Evolutionary conservation across 2,888 invertebrate genomes (phyloP), one percentile per base, ranked within the genome.

Genomic region (Pammene fasciana): DNA sequence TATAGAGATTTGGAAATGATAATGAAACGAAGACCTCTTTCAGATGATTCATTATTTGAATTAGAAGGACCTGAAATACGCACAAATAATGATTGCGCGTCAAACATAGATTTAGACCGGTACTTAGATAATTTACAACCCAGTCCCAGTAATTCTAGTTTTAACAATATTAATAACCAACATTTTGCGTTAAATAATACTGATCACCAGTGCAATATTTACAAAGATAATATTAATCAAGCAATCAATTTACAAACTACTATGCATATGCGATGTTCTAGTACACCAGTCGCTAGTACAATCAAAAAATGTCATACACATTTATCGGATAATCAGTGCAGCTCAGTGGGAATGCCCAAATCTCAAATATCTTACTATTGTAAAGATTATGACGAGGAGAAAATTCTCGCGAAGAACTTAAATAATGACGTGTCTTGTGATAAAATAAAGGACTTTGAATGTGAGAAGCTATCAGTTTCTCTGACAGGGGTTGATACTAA

Each of bases 1-100:
- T 89, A 88, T 73, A 92, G 90, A 74, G 93, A 94, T 72, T 92
- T 94, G 50, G 94, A 95, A 77, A 90, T 93, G 36, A 94, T 94
- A 75, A 84, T 95, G 52, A 96, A 96, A 78, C 91, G 96, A 61
- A 90, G 96, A 74, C 96, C 96, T 0, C 93, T 97, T 5, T 96
- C 96, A 18, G 96, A 96, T 79, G 95, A 96, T 76, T 96, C 95
- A 59, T 88, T 95, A 52, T 95, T 95, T 79, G 95, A 96, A 81
- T 89, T 96, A 54, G 94, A 94, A 70, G 94, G 94, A 11, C 86
- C 94, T 18, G 94, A 94, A 75, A 93, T 93, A 70, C 92, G 94
- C 46, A 90, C 91, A 68, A 89, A 92, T 45, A 80, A 73, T 75
- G 94, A 94, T 48, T 84, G 86, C 6, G 78, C 88, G 4, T 87